Conservation (phyloP, 2,113 vertebrate species). For the Rhea americana region DNA sequence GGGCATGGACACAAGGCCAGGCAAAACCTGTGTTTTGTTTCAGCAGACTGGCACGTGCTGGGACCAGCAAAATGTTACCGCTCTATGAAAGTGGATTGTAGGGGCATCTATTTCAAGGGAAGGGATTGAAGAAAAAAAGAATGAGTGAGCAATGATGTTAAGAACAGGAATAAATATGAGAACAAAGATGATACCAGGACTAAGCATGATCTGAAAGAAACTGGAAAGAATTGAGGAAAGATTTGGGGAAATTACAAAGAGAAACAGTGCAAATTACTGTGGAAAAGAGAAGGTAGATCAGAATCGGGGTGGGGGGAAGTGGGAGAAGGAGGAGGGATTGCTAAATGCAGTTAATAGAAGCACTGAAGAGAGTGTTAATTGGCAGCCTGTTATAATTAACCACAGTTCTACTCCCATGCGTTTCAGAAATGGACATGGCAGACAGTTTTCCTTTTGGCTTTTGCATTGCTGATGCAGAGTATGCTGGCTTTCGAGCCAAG, state of each 20-base stretch:
- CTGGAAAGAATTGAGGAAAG: not conserved
- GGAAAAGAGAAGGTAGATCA: not conserved
- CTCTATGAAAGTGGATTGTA: not conserved
- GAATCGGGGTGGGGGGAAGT: not conserved
- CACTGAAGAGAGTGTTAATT: conserved; percentile 5
- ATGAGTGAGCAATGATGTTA: not conserved
- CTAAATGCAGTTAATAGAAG: not conserved
- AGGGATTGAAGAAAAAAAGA: not conserved
- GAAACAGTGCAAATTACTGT: not conserved
- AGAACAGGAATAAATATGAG: not conserved
- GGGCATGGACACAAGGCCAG: not conserved
- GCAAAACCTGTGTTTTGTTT: not conserved
- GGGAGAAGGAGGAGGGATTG: not conserved
- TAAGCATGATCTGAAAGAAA: not conserved
- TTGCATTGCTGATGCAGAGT: not conserved
- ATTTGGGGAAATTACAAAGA: not conserved
- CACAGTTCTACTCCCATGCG: not conserved
- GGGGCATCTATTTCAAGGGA: not conserved
- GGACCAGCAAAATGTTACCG: not conserved
- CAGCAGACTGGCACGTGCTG: not conserved
- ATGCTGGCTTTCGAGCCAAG: not conserved
- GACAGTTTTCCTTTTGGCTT: not conserved
- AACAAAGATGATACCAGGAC: not conserved
- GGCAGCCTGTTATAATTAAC: conserved; percentile 5
- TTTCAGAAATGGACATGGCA: not conserved